Evolutionary conservation across 2,797 vertebrate genomes (phyloP).

Genomic region (Halcyon chelicuti): DNA sequence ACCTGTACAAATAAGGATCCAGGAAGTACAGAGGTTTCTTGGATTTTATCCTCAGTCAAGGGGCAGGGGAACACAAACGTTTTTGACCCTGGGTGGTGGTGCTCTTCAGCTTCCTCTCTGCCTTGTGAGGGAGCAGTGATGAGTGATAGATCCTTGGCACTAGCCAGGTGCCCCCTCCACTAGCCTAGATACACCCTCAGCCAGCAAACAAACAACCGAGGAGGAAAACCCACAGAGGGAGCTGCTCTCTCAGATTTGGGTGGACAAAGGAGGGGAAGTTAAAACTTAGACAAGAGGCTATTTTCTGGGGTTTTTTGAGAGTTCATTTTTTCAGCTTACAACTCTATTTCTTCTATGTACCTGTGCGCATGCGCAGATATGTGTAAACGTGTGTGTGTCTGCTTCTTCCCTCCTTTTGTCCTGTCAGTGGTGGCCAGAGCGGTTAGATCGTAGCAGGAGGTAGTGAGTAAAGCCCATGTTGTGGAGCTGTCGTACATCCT

Average conservation of each 20-base stretch:
- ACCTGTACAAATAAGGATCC: background rate
- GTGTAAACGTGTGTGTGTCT: background rate
- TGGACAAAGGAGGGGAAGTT: conserved; percentile 41
- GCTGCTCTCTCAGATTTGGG: conserved; percentile 62
- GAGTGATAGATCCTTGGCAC: background rate
- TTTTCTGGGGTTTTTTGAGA: background rate
- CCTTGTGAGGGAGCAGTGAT: background rate
- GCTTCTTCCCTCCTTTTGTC: background rate
- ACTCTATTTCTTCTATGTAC: fast-evolving
- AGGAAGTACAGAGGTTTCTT: background rate
- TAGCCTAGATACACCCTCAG: conserved; percentile 12
- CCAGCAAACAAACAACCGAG: conserved; percentile 44
- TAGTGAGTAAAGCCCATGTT: background rate
- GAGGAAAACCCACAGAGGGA: conserved; percentile 56
- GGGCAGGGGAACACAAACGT: background rate
- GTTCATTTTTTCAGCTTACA: background rate
- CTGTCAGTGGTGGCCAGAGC: background rate
- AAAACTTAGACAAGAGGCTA: background rate
- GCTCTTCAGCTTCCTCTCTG: background rate
- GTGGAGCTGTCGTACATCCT: fast-evolving
- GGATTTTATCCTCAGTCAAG: background rate
- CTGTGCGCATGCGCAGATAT: fast-evolving
- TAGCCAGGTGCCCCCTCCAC: background rate
- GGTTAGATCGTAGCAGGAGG: background rate
- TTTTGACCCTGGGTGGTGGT: background rate